Conservation (phyloP, 2,113 vertebrate genomes). For the Dolichallabes microphthalmus region DNA sequence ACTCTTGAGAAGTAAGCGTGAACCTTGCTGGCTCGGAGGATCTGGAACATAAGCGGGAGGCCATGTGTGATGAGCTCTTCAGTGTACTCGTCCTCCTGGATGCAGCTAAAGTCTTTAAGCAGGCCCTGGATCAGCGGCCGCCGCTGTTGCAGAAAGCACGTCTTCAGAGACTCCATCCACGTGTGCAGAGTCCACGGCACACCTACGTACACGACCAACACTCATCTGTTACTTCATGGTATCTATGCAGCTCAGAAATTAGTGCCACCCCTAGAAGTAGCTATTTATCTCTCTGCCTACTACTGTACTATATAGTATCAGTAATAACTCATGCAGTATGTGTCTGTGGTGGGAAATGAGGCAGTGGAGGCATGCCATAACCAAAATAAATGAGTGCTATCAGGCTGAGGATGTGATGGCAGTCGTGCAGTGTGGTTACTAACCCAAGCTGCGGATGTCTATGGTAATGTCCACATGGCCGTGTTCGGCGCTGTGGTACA, state of each 20-base stretch:
- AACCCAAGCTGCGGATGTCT: constrained; percentile 81
- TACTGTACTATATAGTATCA: constrained; percentile 11
- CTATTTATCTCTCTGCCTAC: not conserved
- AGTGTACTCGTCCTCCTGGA: constrained; percentile 78
- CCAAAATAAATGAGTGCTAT: constrained; percentile 22
- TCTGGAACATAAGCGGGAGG: constrained; percentile 80
- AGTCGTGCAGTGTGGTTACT: constrained; percentile 60
- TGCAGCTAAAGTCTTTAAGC: constrained; percentile 77
- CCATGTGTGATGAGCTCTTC: constrained; percentile 78
- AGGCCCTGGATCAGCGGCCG: constrained; percentile 75
- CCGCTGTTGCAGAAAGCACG: constrained; percentile 73
- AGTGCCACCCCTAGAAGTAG: constrained; percentile 3
- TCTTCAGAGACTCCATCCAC: constrained; percentile 77
- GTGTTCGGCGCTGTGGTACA: constrained; percentile 82
- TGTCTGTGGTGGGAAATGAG: constrained; percentile 24
- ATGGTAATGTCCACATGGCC: constrained; percentile 82
- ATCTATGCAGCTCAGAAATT: not conserved
- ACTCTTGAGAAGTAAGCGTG: not conserved
- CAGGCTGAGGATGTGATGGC: constrained; percentile 36
- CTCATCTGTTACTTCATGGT: constrained; percentile 29
- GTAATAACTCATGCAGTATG: constrained; percentile 29
- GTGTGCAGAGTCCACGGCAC: constrained; percentile 81
- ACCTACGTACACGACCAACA: constrained; percentile 61
- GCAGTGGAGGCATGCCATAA: constrained; percentile 27
- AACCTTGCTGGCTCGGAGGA: constrained; percentile 77